A percentile compares a stretch with the other conserved stretches of the same genome.
Conservation (phyloP, 2,113 vertebrate species). For the Phycodurus eques region DNA sequence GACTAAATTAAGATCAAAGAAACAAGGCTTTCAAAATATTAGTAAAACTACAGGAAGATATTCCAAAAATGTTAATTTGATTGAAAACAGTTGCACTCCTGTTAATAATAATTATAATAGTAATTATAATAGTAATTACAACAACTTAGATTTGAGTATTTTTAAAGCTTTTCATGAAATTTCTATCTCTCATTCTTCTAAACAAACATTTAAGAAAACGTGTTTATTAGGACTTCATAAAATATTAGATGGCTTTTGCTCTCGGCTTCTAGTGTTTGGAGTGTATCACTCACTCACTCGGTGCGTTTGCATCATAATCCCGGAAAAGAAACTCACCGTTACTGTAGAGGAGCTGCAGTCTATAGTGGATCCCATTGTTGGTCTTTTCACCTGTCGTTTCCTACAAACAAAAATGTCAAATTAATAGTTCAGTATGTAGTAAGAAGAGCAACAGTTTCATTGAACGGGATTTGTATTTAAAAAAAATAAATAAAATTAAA, state of each 20-base stretch:
- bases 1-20: neutral
- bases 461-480: neutral
- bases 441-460: neutral
- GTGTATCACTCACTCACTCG: slow-evolving; percentile 18
- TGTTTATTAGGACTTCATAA: neutral
- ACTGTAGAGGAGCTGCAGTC: slow-evolving; percentile 96
- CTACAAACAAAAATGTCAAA: slow-evolving; percentile 61
- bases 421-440: neutral
- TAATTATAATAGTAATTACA: neutral
- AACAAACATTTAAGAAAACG: neutral
- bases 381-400: slow-evolving; percentile 98
- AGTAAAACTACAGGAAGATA: neutral
- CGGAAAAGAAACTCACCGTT: slow-evolving; percentile 80
- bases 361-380: slow-evolving; percentile 99
- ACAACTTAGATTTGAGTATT: neutral
- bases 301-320: slow-evolving; percentile 36
- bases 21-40: neutral
- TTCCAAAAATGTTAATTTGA: neutral
- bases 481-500: neutral
- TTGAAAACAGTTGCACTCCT: neutral
- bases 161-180: neutral
- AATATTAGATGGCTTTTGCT: neutral
- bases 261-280: neutral
- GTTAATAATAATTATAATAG: neutral
- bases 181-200: neutral